A percentile compares a stretch with the other conserved stretches of the same genome.
Evolutionary conservation across 1,140 invertebrate genomes (phyloP).

Genomic region (Physella acuta): DNA sequence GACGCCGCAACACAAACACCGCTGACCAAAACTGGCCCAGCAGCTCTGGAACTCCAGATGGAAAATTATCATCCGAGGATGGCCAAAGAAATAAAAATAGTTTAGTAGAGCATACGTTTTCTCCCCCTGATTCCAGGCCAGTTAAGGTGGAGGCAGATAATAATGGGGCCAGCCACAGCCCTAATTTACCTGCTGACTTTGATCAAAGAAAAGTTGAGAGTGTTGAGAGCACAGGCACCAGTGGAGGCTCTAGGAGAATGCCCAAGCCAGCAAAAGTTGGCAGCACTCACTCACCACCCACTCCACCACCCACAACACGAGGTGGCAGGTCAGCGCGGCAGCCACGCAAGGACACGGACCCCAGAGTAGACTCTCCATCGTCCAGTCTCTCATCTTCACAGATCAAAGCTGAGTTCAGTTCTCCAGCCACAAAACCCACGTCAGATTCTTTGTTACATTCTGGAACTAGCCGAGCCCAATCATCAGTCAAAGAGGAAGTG

Average conservation of each 20-base stretch:
- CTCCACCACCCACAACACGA: conserved; percentile 17
- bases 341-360: conserved; percentile 4
- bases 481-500: no score
- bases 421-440: neutral
- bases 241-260: neutral
- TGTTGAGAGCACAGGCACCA: neutral
- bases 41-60: conserved; percentile 5
- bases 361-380: conserved; percentile 1
- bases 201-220: neutral
- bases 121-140: neutral
- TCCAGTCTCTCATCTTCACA: neutral
- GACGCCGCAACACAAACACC: conserved; percentile 19
- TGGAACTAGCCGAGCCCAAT: no score
- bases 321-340: conserved; percentile 27
- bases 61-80: neutral
- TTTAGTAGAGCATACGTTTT: neutral
- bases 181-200: neutral
- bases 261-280: neutral
- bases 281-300: neutral
- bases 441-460: no score
- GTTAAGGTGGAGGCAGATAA: no score
- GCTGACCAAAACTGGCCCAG: conserved; percentile 14
- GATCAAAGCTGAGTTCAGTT: neutral
- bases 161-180: neutral
- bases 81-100: neutral